These are phyloP conservation scores for Dicyrtomina minuta DNA, from an alignment of 2,888 invertebrate species.

Conservation along the genomic window DNA sequence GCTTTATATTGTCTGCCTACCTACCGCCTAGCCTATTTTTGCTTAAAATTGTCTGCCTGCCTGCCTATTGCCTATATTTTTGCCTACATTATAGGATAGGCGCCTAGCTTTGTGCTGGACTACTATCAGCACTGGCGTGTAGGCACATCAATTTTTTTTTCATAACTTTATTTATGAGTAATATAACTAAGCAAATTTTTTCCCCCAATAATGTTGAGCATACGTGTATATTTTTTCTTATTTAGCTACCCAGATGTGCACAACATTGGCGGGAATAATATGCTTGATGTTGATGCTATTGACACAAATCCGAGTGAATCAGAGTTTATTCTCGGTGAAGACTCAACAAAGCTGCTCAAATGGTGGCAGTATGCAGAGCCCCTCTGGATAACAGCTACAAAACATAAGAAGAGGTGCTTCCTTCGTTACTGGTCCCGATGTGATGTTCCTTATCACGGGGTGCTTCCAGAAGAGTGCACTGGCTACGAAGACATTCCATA, in stretches of 20 bases:
- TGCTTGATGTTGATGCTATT: constrained; percentile 54
- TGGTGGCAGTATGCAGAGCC: constrained; percentile 55
- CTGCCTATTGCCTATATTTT: too few species aligned
- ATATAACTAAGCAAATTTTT: too few species aligned
- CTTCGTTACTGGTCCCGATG: constrained; percentile 53
- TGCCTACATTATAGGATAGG: too few species aligned
- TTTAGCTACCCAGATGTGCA: too few species aligned
- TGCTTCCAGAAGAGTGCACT: constrained; percentile 48
- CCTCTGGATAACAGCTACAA: constrained; percentile 55
- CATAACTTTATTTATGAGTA: too few species aligned
- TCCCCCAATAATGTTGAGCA: too few species aligned
- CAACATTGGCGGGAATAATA: constrained; percentile 57
- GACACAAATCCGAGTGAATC: not conserved
- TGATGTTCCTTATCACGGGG: constrained; percentile 54
- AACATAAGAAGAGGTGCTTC: constrained; percentile 52
- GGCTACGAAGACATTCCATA: constrained; percentile 44
- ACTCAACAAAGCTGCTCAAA: constrained; percentile 42
- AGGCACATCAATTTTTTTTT: too few species aligned
- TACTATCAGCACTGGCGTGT: constrained; percentile 54
- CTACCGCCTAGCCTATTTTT: too few species aligned
- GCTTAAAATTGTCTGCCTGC: too few species aligned
- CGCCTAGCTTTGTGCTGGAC: too few species aligned
- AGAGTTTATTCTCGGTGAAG: constrained; percentile 41
- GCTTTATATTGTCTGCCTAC: too few species aligned
- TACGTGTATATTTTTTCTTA: too few species aligned